These are phyloP conservation scores for Ceratotherium simum DNA, from an alignment of 2,113 vertebrate genomes.

Conservation along the genomic window DNA sequence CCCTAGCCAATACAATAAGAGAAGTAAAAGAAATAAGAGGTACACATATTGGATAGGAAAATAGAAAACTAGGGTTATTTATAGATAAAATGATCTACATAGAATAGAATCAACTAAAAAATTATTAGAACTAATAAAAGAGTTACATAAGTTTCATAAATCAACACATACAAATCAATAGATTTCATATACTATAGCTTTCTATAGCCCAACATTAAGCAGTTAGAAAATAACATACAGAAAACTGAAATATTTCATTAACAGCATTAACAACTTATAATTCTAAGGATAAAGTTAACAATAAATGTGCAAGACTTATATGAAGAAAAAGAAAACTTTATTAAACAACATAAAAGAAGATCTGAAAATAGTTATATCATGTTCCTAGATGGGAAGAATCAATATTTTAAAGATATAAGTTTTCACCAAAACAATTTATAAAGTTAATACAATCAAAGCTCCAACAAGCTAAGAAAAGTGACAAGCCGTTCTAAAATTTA, in stretches of 20 bases:
- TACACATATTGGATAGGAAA: neutral
- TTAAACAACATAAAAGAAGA: neutral
- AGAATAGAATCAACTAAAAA: neutral
- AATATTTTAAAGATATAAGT: neutral
- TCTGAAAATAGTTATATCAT: neutral
- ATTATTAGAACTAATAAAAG: neutral
- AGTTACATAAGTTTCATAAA: neutral
- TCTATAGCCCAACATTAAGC: neutral
- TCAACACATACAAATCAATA: neutral
- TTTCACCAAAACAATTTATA: neutral
- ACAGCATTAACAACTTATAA: neutral
- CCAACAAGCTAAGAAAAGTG: neutral
- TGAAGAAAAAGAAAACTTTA: neutral
- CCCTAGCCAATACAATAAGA: neutral
- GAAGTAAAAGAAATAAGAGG: neutral
- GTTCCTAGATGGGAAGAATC: neutral
- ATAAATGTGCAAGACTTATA: neutral
- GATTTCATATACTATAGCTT: neutral
- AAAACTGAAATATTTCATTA: neutral
- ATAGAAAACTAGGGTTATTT: conserved; percentile 1
- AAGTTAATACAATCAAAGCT: conserved; percentile 13
- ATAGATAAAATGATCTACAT: neutral
- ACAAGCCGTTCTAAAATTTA: neutral
- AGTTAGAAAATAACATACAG: neutral
- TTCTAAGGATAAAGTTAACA: neutral